Percentiles rank a stretch among this genome's conserved stretches.
phyloP scores from a whole-genome alignment of 1,140 invertebrate genomes.

The Sitophilus oryzae region DNA sequence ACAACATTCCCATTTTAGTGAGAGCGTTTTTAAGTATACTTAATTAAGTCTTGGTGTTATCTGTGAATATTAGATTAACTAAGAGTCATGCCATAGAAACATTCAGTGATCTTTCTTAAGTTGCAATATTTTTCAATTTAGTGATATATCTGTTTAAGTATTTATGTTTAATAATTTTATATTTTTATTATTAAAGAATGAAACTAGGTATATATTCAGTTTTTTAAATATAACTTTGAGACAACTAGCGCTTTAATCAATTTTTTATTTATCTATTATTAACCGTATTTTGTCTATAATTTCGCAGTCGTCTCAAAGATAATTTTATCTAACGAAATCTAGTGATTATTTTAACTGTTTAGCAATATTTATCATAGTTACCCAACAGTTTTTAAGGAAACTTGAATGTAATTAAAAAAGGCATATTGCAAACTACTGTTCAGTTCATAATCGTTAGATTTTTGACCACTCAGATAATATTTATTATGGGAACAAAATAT shows the following conservation, averaged over 20 bases:
- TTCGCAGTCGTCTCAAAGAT: neutral
- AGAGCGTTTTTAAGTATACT: slow-evolving; percentile 19
- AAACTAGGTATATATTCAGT: too few relatives aligned
- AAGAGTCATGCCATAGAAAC: slow-evolving; percentile 11
- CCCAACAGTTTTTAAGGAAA: neutral
- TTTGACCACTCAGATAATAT: slow-evolving; percentile 8
- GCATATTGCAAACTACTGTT: neutral
- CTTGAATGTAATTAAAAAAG: neutral
- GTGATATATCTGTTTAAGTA: slow-evolving; percentile 5
- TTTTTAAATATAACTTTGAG: too few relatives aligned
- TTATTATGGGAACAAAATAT: slow-evolving; percentile 26
- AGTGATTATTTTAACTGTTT: slow-evolving; percentile 7
- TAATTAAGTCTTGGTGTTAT: slow-evolving; percentile 10
- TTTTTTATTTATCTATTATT: too few relatives aligned
- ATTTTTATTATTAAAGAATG: neutral
- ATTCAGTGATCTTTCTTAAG: slow-evolving; percentile 19
- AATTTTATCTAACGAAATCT: slow-evolving; percentile 6
- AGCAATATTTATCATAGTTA: slow-evolving; percentile 9
- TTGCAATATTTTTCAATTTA: slow-evolving; percentile 12
- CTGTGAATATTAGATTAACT: slow-evolving; percentile 15
- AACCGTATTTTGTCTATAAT: too few relatives aligned
- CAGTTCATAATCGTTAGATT: slow-evolving; percentile 9
- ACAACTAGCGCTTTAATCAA: too few relatives aligned
- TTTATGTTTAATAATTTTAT: slow-evolving; percentile 5
- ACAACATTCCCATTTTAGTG: slow-evolving; percentile 24